Evolutionary conservation across 2,797 vertebrate genomes (phyloP), one percentile per base, ranked within the genome.

Genomic region (Sebastes glaucus): DNA sequence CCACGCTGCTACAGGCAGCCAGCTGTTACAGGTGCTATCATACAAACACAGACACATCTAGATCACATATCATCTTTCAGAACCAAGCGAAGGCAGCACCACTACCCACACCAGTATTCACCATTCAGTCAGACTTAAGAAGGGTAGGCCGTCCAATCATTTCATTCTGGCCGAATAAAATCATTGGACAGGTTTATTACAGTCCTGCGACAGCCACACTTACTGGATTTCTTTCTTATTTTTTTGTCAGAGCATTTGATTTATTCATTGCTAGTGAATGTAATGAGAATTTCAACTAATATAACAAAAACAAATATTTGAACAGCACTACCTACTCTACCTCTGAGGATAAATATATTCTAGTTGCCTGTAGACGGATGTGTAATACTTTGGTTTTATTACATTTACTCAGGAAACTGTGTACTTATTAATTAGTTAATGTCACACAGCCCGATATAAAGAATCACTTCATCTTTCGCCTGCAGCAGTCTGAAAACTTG

Each of bases 171-270:
- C 16, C 7, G 16, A 46, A 46, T 46, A 0, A 46, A 46, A 46
- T 8, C 0, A 46, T 46, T 0, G 46, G 46, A 49, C 46, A 0
- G 18, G 46, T 49, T 49, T 49, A 49, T 49, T 49, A 8, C 18
- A 49, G 46, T 20, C 46, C 46, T 49, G 46, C 16, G 1, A 49
- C 46, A 49, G 46, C 18, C 7, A 49, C 42, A 46, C 6, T 46
- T 46, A 46, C 42, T 0, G 7, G 42, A 46, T 18, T 46, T 46
- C 7, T 46, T 33, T 46, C 7, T 46, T 46, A 46, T 46, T 46
- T 46, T 46, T 46, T 46, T 46, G 46, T 49, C 46, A 49, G 46
- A 49, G 7, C 2, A 49, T 49, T 49, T 49, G 46, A 49, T 20
- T 49, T 49, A 49, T 49, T 49, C 7, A 49, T 49, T 49, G 46